phyloP scores from a whole-genome alignment of 2,888 invertebrate genomes.

The Plemyria rubiginata region DNA sequence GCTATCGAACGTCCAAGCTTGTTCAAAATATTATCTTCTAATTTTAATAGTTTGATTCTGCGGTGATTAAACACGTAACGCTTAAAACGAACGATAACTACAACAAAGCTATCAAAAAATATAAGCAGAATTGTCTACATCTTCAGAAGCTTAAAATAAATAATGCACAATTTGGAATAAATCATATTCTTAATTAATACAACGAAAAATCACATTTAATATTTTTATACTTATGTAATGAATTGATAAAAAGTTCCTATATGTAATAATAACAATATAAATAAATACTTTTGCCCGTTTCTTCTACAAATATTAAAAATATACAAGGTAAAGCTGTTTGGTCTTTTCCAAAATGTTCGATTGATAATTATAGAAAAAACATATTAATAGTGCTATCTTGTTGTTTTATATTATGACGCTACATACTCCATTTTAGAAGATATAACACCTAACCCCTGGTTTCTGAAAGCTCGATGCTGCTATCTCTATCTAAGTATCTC shows the following conservation, averaged over 20 bases:
- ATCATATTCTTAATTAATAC: background rate
- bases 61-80: no score
- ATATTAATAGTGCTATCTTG: no score
- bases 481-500: no score
- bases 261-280: background rate
- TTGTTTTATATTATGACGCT: no score
- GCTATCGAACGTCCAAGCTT: background rate
- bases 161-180: background rate
- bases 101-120: background rate
- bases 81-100: background rate
- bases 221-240: background rate
- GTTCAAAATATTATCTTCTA: background rate
- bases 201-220: constrained; percentile 1
- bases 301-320: no score
- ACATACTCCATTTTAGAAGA: no score
- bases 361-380: no score
- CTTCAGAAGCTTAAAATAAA: background rate
- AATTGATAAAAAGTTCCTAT: background rate
- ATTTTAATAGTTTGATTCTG: no score
- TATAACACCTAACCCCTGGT: no score
- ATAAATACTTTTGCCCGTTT: background rate
- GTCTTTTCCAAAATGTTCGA: no score
- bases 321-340: no score
- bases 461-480: no score
- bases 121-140: background rate